Evolutionary conservation across 1,140 invertebrate species (phyloP).

Genomic region (Macrobrachium nipponense): DNA sequence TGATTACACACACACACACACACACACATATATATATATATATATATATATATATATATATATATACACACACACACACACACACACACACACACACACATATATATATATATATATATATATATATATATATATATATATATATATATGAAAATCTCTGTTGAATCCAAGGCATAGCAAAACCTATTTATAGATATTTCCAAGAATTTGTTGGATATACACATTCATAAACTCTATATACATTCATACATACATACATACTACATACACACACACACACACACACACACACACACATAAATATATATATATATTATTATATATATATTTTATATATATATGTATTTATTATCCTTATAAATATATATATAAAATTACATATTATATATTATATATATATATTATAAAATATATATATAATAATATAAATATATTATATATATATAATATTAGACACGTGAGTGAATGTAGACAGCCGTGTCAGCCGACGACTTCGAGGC

Average conservation of each 20-base stretch:
- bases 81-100: too few species aligned
- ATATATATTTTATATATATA: not conserved
- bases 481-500: too few species aligned
- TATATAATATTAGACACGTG: not conserved
- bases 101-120: not conserved
- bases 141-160: not conserved
- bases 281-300: not conserved
- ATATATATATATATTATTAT: not conserved
- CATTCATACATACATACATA: not conserved
- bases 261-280: not conserved
- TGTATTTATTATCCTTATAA: not conserved
- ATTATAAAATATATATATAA: not conserved
- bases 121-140: constrained; percentile 13
- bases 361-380: too few species aligned
- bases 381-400: not conserved
- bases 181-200: too few species aligned
- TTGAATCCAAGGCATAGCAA: too few species aligned
- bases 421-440: not conserved
- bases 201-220: not conserved
- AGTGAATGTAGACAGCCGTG: not conserved
- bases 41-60: not conserved
- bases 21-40: not conserved
- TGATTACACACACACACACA: too few species aligned
- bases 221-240: not conserved
- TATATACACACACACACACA: not conserved